A percentile compares a stretch with the other conserved stretches of the same genome.
phyloP scores from a whole-genome alignment of 1,140 invertebrate genomes.

The Neotoxoptera formosana region DNA sequence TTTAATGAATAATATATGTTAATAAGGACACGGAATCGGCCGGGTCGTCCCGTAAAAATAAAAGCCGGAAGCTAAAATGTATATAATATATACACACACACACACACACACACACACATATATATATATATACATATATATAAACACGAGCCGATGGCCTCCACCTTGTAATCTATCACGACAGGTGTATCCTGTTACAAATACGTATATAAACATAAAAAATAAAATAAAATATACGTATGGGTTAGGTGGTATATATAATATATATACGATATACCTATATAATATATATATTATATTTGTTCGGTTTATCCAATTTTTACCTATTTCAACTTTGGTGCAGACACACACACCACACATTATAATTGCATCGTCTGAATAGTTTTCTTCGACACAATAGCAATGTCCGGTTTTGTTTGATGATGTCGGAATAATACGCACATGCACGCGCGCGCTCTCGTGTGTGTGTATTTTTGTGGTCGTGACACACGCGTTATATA shows the following conservation, averaged over 20 bases:
- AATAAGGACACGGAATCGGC: constrained; percentile 10
- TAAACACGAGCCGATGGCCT: neutral
- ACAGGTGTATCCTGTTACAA: constrained; percentile 57
- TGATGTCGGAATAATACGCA: constrained; percentile 17
- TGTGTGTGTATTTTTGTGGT: constrained; percentile 30
- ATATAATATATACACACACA: neutral
- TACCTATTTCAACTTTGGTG: neutral
- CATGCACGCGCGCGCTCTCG: too few species aligned
- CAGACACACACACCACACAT: neutral
- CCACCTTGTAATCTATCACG: constrained; percentile 21
- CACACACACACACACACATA: neutral
- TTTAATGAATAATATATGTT: constrained; percentile 22
- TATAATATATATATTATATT: neutral
- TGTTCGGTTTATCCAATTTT: constrained; percentile 6
- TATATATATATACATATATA: neutral
- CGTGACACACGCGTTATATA: constrained; percentile 30
- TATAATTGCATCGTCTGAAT: constrained; percentile 26
- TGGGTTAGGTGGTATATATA: neutral
- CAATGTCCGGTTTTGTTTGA: constrained; percentile 40
- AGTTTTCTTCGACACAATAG: constrained; percentile 47
- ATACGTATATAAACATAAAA: neutral
- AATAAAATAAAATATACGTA: neutral
- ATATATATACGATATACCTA: neutral
- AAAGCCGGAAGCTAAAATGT: constrained; percentile 37
- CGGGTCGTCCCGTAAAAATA: constrained; percentile 34